Conservation (phyloP, 2,113 vertebrate genomes). For the Cygnus buccinator region DNA sequence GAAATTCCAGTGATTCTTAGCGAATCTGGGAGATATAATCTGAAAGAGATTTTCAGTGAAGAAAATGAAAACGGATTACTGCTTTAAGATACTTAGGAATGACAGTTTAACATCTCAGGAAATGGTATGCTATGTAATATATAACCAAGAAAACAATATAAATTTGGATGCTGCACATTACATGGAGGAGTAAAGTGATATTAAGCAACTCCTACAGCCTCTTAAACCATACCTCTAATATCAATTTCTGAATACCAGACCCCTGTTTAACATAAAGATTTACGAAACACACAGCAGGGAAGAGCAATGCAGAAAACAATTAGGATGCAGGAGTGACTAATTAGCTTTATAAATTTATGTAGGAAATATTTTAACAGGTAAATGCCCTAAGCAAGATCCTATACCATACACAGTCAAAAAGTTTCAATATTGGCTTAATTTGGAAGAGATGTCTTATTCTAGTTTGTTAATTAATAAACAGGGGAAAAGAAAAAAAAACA, state of each 20-base stretch:
- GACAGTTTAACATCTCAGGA: background rate
- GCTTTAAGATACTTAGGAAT: background rate
- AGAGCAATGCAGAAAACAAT: background rate
- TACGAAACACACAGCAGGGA: background rate
- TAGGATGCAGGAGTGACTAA: background rate
- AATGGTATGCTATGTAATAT: accelerated
- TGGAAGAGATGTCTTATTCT: background rate
- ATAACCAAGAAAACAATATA: accelerated
- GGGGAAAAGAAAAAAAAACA: background rate
- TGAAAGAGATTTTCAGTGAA: background rate
- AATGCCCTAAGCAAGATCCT: background rate
- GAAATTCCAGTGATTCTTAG: background rate
- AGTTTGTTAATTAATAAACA: background rate
- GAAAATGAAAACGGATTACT: background rate
- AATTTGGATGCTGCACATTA: background rate
- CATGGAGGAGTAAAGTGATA: background rate
- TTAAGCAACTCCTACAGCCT: background rate
- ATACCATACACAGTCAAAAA: background rate
- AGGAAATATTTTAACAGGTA: background rate
- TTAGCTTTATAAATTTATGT: background rate
- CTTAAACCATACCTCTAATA: background rate
- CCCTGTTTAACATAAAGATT: background rate
- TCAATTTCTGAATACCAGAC: background rate
- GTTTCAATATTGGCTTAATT: background rate
- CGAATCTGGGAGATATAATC: background rate